Percentiles rank a stretch among this genome's conserved stretches.
Conservation (phyloP, 2,797 vertebrate genomes). For the Pangasius krempfi region DNA sequence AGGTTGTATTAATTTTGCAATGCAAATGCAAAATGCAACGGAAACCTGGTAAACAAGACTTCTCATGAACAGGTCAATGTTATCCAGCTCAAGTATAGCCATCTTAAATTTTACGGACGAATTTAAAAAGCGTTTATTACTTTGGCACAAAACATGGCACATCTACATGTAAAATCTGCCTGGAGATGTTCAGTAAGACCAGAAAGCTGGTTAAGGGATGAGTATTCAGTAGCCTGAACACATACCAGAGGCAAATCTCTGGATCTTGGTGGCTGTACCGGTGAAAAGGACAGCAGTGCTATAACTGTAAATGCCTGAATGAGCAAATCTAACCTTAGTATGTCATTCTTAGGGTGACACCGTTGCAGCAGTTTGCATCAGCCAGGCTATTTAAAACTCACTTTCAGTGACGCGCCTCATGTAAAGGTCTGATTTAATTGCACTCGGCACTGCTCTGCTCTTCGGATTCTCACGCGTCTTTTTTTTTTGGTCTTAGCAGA, state of each 20-base stretch:
- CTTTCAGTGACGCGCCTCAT: slow-evolving; percentile 5
- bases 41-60: not conserved
- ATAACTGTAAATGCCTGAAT: slow-evolving; percentile 9
- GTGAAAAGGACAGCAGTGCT: not conserved
- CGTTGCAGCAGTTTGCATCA: slow-evolving; percentile 54
- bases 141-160: not conserved
- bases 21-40: too few relatives aligned
- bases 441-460: not conserved
- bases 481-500: not conserved
- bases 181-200: not conserved
- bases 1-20: not conserved
- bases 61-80: not conserved
- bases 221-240: not conserved
- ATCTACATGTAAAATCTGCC: not conserved
- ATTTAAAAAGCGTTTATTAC: not conserved
- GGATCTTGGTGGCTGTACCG: not conserved
- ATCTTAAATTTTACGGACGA: not conserved
- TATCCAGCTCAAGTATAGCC: not conserved
- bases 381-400: slow-evolving; percentile 54
- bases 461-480: not conserved
- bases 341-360: slow-evolving; percentile 26
- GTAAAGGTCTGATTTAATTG: slow-evolving; percentile 45
- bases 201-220: not conserved
- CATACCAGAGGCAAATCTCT: not conserved
- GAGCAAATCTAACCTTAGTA: slow-evolving; percentile 11